Evolutionary conservation across 2,113 vertebrate genomes (phyloP), one percentile per base, ranked within the genome.

Genomic region (Sander lucioperca): DNA sequence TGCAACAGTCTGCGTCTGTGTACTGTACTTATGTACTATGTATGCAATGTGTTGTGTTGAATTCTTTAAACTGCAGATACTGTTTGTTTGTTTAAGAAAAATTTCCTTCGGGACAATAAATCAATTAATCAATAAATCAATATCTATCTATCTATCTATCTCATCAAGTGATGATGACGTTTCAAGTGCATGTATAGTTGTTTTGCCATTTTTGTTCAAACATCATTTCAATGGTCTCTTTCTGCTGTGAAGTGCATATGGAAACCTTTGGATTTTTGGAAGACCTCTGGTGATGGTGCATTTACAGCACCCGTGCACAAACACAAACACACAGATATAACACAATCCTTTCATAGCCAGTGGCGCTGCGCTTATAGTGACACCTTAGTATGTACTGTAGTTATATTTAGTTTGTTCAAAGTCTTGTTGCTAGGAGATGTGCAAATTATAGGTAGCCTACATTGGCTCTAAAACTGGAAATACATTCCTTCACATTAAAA

Each of bases 401-500:
- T 90, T 95, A 94, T 94, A 94, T 95, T 92, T 95, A 93, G 93
- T 94, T 91, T 89, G 76, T 94, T 92, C 89, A 90, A 93, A 93
- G 87, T 91, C 91, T 85, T 91, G 94, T 95, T 95, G 95, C 93
- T 95, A 94, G 95, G 94, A 93, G 93, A 95, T 94, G 86, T 82
- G 90, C 88, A 91, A 93, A 94, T 93, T 90, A 91, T 92, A 92
- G 87, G 70, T 92, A 88, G 72, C 79, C 84, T 90, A 87, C 86
- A 89, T 86, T 74, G 86, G 83, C 72, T 91, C 77, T 85, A 86
- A 92, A 94, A 87, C 30, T 84, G 82, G 80, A 84, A 84, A 89
- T 87, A 84, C 79, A 94, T 94, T 91, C 70, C 75, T 86, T 77
- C 69, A 76, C 77, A 89, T 92, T 86, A 89, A 90, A 43, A 82